These are phyloP conservation scores for Arremon aurantiirostris DNA, from an alignment of 2,797 vertebrate species.

Conservation along the genomic window DNA sequence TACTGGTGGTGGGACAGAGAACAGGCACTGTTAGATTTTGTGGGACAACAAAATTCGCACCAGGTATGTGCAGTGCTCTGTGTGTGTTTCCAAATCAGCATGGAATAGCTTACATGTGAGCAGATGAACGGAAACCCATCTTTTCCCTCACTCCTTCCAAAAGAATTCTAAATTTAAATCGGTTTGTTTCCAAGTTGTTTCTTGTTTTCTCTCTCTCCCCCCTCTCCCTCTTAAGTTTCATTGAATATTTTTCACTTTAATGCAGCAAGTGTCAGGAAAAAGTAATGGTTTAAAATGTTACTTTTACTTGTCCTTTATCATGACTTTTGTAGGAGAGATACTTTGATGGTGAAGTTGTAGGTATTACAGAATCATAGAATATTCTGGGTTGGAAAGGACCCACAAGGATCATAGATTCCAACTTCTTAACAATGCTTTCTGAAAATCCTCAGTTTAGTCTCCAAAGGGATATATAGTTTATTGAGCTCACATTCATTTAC, in stretches of 20 bases:
- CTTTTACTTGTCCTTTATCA: background rate
- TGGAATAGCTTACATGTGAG: background rate
- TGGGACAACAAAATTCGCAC: slow-evolving; percentile 92
- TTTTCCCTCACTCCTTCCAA: background rate
- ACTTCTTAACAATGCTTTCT: background rate
- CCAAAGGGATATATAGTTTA: background rate
- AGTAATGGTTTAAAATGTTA: background rate
- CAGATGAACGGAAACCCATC: background rate
- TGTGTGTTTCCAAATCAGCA: background rate
- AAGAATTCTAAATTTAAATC: background rate
- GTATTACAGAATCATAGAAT: background rate
- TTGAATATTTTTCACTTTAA: background rate
- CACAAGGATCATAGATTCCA: background rate
- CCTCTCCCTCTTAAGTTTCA: rapidly evolving
- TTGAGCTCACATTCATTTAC: background rate
- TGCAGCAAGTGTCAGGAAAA: background rate
- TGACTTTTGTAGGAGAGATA: background rate
- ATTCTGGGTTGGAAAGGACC: background rate
- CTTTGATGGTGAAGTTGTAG: background rate
- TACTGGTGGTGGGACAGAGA: slow-evolving; percentile 93
- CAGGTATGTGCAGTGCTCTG: slow-evolving; percentile 78
- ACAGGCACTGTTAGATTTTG: slow-evolving; percentile 87
- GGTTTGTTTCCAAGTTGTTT: background rate
- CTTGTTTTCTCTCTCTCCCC: background rate
- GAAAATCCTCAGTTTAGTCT: background rate